Evolutionary conservation across 37 sponge, comb jelly and placozoan genomes (phyloP), one percentile per base, ranked within the genome.

Genomic region (Mnemiopsis leidyi): DNA sequence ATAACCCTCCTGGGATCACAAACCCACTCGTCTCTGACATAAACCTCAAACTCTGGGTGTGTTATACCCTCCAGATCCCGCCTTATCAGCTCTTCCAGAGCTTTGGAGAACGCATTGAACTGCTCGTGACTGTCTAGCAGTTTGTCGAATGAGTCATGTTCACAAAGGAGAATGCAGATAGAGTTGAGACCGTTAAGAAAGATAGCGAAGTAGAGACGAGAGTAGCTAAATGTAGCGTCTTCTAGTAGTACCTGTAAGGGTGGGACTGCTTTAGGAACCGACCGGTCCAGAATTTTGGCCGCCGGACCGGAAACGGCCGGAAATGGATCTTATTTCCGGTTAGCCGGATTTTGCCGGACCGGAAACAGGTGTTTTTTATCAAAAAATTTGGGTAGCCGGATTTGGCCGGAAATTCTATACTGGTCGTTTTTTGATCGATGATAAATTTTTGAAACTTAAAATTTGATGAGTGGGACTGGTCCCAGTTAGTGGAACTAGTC

Each of bases 101-200:
- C 82, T 7, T 32, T 9, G 13, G 36, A 16, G 36, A 79, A 79
- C 9, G 82, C 82, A 7, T 32, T 29, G 34, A 29, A 79, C 30
- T 30, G 21, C 7, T n/a, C 75, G 30, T n/a, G 75, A 23, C 3
- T n/a, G 23, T 79, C 82, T 23, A 79, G 35, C 34, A 33, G 36
- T 1, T 36, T 30, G 36, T 79, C 36, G 82, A 79, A 29, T 9
- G 9, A 23, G 37, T 79, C 82, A 5, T 21, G 35, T 21, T 79
- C 82, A 79, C 82, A 79, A 36, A 79, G 82, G 20, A 79, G 82
- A 7, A 79, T 79, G 37, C 82, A 79, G 82, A 79, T 34, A 31
- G 82, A 79, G 82, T 31, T 23, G 34, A 79, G 36, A 35, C 82
- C 37, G 36, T 79, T 79, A 16, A 79, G 82, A 9, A 79, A 79